A percentile compares a stretch with the other conserved stretches of the same genome.
Evolutionary conservation across 2,797 vertebrate genomes (phyloP).

Genomic region (Eidolon dupreanum): DNA sequence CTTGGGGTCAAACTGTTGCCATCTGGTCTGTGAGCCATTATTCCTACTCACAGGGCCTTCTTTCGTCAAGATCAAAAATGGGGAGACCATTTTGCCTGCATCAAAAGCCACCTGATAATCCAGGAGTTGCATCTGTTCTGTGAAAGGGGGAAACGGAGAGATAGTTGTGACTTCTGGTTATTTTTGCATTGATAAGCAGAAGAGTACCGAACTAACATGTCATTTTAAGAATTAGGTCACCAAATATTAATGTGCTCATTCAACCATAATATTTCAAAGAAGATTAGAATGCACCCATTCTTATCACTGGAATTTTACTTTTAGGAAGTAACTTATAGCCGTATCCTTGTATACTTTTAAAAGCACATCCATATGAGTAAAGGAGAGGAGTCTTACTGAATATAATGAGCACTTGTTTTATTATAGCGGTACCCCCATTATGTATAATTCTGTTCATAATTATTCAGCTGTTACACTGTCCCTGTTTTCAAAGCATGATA

Average conservation of each 20-base stretch:
- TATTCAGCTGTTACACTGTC: not conserved
- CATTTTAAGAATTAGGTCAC: conserved; percentile 57
- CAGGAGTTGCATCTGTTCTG: not conserved
- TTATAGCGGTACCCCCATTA: not conserved
- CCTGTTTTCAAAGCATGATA: not conserved
- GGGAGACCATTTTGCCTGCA: not conserved
- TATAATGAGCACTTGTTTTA: not conserved
- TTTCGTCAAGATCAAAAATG: not conserved
- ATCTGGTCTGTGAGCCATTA: not conserved
- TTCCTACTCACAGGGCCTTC: not conserved
- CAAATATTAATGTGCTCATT: conserved; percentile 54
- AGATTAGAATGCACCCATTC: not conserved
- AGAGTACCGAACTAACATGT: conserved; percentile 43
- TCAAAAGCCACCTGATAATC: not conserved
- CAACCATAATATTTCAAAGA: conserved; percentile 27
- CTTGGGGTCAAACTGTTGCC: not conserved
- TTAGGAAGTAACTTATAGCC: not conserved
- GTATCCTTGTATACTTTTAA: not conserved
- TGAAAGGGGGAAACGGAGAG: not conserved
- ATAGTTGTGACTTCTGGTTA: not conserved
- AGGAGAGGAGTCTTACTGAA: not conserved
- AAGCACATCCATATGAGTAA: not conserved
- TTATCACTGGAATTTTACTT: conserved; percentile 11
- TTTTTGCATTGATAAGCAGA: conserved; percentile 49
- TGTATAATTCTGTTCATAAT: not conserved